phyloP scores from a whole-genome alignment of 2,797 vertebrate species.

The Eutrigla gurnardus region DNA sequence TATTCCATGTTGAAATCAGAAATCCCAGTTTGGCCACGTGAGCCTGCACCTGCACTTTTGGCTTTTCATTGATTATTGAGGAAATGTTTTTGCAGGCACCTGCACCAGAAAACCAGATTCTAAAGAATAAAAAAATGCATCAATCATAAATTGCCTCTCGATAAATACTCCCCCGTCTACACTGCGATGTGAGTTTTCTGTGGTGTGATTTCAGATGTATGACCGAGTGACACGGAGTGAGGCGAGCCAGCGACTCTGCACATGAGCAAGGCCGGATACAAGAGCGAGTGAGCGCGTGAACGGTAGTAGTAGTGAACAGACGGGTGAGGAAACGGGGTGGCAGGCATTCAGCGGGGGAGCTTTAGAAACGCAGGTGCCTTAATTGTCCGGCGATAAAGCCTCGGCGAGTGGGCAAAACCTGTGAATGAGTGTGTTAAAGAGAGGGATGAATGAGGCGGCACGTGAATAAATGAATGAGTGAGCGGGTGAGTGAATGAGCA shows the following conservation, averaged over 20 bases:
- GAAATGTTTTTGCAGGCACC: not conserved
- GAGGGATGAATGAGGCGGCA: constrained; percentile 72
- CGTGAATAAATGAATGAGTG: constrained; percentile 73
- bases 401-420: constrained; percentile 78
- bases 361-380: constrained; percentile 82
- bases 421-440: constrained; percentile 78
- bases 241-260: constrained; percentile 33
- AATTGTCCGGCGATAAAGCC: constrained; percentile 81
- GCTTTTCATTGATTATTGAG: constrained; percentile 13
- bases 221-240: constrained; percentile 33
- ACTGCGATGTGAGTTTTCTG: constrained; percentile 9
- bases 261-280: constrained; percentile 47
- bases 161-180: not conserved
- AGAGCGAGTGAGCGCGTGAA: constrained; percentile 51
- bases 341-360: constrained; percentile 71
- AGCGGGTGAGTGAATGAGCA: constrained; percentile 66
- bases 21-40: constrained; percentile 26
- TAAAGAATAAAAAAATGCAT: constrained; percentile 1
- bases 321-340: constrained; percentile 71
- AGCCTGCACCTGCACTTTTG: constrained; percentile 46
- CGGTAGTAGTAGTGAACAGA: constrained; percentile 56
- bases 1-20: not conserved
- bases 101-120: constrained; percentile 3
- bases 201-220: not conserved
- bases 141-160: constrained; percentile 15